Evolutionary conservation across 2,888 invertebrate species (phyloP).

Genomic region (Lithodes maja): DNA sequence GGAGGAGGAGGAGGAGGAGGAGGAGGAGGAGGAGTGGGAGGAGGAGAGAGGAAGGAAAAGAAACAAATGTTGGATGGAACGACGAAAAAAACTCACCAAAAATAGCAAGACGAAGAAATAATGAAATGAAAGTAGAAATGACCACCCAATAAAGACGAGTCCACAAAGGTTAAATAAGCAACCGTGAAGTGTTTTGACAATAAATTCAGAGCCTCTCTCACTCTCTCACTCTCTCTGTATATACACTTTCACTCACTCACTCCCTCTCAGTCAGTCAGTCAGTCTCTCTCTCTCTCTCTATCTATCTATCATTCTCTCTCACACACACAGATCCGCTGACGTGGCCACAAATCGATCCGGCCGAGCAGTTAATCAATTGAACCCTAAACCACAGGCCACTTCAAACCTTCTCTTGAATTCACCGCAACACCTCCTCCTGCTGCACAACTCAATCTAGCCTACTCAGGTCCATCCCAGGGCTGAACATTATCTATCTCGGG

Average conservation of each 20-base stretch:
- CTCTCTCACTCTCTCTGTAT: too few relatives aligned
- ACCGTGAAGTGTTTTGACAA: slow-evolving; percentile 17
- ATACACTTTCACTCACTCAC: too few relatives aligned
- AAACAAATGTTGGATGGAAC: background rate
- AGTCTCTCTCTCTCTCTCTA: too few relatives aligned
- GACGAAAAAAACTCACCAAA: background rate
- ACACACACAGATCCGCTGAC: background rate
- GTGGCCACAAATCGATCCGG: background rate
- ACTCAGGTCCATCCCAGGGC: too few relatives aligned
- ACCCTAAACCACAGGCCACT: background rate
- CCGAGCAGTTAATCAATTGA: background rate
- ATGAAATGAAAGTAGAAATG: too few relatives aligned
- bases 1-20: slow-evolving; percentile 26
- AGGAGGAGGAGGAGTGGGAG: background rate
- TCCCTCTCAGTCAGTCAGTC: background rate
- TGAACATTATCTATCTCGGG: too few relatives aligned
- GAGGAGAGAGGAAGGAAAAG: slow-evolving; percentile 10
- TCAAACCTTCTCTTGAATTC: too few relatives aligned
- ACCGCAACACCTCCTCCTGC: too few relatives aligned
- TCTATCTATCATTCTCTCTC: background rate
- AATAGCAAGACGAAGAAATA: too few relatives aligned
- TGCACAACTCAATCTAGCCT: too few relatives aligned
- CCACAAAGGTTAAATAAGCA: background rate
- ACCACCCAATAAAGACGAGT: too few relatives aligned
- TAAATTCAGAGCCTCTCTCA: background rate